phyloP scores from a whole-genome alignment of 2,113 vertebrate species.

The Dinomys branickii region DNA sequence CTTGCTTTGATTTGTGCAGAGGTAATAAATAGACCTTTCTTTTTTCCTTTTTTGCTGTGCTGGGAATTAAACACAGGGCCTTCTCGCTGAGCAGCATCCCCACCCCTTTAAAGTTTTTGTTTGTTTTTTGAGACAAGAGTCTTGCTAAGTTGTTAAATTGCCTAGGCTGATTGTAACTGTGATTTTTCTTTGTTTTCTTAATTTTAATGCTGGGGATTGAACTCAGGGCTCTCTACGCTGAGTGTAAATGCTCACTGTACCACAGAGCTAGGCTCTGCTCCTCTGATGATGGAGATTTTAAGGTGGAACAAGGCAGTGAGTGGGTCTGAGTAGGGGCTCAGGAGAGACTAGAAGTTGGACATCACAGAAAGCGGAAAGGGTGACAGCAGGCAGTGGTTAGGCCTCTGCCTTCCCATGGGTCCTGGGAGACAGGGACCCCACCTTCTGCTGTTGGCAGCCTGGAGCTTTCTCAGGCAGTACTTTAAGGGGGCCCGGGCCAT shows the following conservation, averaged over 20 bases:
- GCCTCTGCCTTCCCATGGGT: neutral
- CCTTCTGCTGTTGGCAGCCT: neutral
- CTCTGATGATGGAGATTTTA: neutral
- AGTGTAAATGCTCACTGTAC: neutral
- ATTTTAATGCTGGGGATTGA: neutral
- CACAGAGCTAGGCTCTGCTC: neutral
- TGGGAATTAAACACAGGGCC: neutral
- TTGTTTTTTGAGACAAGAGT: neutral
- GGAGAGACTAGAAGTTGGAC: neutral
- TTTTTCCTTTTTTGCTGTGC: neutral
- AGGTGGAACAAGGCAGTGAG: neutral
- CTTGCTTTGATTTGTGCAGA: too few species aligned
- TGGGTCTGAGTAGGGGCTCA: neutral
- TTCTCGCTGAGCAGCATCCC: neutral
- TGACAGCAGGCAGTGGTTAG: rapidly evolving
- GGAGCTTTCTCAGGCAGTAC: neutral
- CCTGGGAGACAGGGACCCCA: rapidly evolving
- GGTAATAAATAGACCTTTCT: neutral
- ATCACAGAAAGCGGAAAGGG: neutral
- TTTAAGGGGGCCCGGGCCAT: neutral
- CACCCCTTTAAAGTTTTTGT: neutral
- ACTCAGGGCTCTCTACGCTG: neutral
- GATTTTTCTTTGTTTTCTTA: neutral
- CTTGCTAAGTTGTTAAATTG: neutral
- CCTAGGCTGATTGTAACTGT: neutral